Percentiles rank a stretch among this genome's conserved stretches.
Conservation (phyloP, 1,140 invertebrate genomes). For the Nomia melanderi region DNA sequence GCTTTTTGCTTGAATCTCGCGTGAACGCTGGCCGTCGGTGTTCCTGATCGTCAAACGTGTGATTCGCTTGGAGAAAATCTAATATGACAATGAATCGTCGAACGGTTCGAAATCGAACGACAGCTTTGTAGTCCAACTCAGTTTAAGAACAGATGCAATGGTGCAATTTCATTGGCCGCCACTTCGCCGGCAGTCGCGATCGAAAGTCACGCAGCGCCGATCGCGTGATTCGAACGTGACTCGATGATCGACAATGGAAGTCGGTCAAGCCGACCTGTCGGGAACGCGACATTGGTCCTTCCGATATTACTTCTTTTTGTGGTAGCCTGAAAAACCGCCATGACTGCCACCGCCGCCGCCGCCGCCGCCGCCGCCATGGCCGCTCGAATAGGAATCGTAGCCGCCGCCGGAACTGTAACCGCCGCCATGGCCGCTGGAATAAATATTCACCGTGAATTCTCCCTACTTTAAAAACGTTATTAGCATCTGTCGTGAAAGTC, state of each 20-base stretch:
- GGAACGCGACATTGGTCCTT: background rate
- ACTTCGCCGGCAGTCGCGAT: background rate
- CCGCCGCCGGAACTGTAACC: no score
- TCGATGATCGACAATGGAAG: background rate
- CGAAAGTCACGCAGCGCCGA: background rate
- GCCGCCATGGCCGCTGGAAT: slow-evolving; percentile 62
- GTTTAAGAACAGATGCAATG: no score
- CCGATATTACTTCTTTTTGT: slow-evolving; percentile 57
- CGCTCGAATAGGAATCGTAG: slow-evolving; percentile 61
- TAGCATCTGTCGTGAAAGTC: background rate
- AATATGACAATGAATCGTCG: no score
- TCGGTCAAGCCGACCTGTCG: slow-evolving; percentile 5
- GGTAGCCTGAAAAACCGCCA: slow-evolving; percentile 63
- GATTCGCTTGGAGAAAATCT: no score
- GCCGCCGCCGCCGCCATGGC: slow-evolving; percentile 47
- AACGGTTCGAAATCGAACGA: no score
- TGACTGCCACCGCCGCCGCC: slow-evolving; percentile 36
- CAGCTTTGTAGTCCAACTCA: no score
- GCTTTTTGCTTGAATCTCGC: no score
- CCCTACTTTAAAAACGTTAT: background rate
- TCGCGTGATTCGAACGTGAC: slow-evolving; percentile 4
- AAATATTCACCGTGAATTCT: background rate
- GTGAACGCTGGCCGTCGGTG: no score
- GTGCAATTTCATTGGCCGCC: no score
- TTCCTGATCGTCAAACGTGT: no score